A percentile compares a stretch with the other conserved stretches of the same genome.
phyloP scores from a whole-genome alignment of 2,888 invertebrate genomes.

The Parochlus steinenii region DNA sequence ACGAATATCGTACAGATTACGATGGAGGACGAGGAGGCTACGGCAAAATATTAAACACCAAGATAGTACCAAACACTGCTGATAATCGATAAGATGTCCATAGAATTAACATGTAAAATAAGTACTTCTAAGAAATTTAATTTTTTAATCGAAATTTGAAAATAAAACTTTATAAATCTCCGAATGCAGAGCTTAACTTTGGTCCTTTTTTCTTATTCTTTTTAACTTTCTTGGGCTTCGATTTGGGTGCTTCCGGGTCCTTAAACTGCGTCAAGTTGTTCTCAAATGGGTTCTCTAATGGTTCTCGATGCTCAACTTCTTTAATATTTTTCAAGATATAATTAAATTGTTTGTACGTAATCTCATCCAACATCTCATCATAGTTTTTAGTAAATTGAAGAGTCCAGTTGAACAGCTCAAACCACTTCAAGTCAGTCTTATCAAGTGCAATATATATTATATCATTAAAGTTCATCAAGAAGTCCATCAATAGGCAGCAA shows the following conservation, averaged over 20 bases:
- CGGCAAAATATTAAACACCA: slow-evolving; percentile 83
- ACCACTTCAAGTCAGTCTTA: slow-evolving; percentile 9
- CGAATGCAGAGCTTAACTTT: slow-evolving; percentile 13
- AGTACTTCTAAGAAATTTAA: background rate
- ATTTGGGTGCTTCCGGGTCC: background rate
- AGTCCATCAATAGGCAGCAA: slow-evolving; percentile 14
- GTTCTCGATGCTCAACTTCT: background rate
- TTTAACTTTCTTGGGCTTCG: slow-evolving; percentile 7
- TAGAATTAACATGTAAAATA: background rate
- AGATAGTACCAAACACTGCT: slow-evolving; percentile 45
- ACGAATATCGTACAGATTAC: slow-evolving; percentile 95
- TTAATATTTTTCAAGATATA: slow-evolving; percentile 2
- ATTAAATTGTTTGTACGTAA: slow-evolving; percentile 9
- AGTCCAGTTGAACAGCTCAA: slow-evolving; percentile 8
- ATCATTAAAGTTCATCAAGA: slow-evolving; percentile 13
- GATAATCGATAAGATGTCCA: slow-evolving; percentile 26
- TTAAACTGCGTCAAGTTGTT: slow-evolving; percentile 1
- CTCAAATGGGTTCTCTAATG: slow-evolving; percentile 3
- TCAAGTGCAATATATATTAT: slow-evolving; percentile 11
- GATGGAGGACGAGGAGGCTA: slow-evolving; percentile 95
- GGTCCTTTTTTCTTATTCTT: slow-evolving; percentile 13
- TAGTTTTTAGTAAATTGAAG: slow-evolving; percentile 6
- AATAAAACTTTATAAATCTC: background rate
- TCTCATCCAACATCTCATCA: slow-evolving; percentile 11
- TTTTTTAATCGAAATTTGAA: background rate